Evolutionary conservation across 1,140 invertebrate genomes (phyloP), one percentile per base, ranked within the genome.

Genomic region (Papilio xuthus): DNA sequence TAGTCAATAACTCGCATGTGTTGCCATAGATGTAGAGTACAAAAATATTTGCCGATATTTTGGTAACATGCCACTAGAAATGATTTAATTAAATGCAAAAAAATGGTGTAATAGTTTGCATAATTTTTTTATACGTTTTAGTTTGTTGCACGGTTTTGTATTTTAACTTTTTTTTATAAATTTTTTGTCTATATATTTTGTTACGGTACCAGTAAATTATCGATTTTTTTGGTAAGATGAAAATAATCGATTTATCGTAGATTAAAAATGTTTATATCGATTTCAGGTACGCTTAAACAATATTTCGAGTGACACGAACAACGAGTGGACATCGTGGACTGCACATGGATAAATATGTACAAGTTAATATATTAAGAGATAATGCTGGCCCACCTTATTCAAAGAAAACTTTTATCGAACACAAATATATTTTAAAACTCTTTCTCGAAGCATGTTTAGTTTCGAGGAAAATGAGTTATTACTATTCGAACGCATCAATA

Each of bases 281-380:
- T 91, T 92, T 28, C 92, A 93, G 92, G 87, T 93, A 93, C 85
- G 91, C 86, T 81, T 93, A 91, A 92, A 87, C 80, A 78, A 78
- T 79, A 81, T 83, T 85, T 84, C 83, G 84, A 85, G 79, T 82
- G 84, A 87, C 81, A 88, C 79, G 84, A 86, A 84, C 80, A 85
- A 85, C 80, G 78, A 84, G 78, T 80, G 74, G 77, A 82, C 77
- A 80, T 78, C 78, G 81, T 83, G 81, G 80, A 83, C 78, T 83
- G 82, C 84, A 81, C 83, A 86, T 83, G 86, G 77, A 83, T 80
- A 82, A 84, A 81, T 84, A 86, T 88, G 85, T 90, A 90, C 86
- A 90, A 89, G 82, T 84, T 84, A 85, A 87, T 88, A 87, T 80
- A 80, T 81, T 78, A 84, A 82, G 75, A 72, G 78, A 81, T 85